A percentile compares a stretch with the other conserved stretches of the same genome.
Conservation (phyloP, 2,797 vertebrate species). For the Spheniscus humboldti region DNA sequence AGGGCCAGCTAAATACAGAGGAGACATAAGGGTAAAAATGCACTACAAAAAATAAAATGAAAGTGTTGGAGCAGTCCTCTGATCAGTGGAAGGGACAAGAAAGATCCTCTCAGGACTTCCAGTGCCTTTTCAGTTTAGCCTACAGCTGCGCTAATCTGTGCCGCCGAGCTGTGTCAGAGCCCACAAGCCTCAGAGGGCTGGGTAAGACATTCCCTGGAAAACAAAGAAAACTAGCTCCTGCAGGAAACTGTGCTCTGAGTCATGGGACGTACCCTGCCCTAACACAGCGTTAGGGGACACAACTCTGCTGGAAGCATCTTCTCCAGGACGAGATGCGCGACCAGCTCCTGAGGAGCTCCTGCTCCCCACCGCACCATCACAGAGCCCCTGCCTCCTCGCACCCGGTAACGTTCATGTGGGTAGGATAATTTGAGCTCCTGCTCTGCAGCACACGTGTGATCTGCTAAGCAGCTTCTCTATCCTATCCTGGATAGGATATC, state of each 20-base stretch:
- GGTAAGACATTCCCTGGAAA: background rate
- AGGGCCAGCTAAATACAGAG: background rate
- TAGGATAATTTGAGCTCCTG: background rate
- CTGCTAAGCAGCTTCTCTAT: background rate
- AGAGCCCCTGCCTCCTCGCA: background rate
- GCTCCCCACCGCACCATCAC: fast-evolving
- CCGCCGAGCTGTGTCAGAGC: background rate
- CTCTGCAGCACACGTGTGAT: fast-evolving
- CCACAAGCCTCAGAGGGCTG: background rate
- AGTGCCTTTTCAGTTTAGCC: background rate
- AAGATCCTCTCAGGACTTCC: background rate
- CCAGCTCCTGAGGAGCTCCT: background rate
- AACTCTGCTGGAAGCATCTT: background rate
- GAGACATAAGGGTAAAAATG: background rate
- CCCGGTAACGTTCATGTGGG: fast-evolving
- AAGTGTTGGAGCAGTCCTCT: fast-evolving
- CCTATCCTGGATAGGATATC: background rate
- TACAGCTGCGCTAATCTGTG: background rate
- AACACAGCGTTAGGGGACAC: fast-evolving
- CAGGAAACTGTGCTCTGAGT: background rate
- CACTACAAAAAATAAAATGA: fast-evolving
- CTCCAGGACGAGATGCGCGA: fast-evolving
- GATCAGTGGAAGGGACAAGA: too few relatives aligned
- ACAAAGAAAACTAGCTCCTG: background rate
- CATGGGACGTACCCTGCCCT: background rate